phyloP scores from a whole-genome alignment of 2,113 vertebrate species.

The Albula goreensis region DNA sequence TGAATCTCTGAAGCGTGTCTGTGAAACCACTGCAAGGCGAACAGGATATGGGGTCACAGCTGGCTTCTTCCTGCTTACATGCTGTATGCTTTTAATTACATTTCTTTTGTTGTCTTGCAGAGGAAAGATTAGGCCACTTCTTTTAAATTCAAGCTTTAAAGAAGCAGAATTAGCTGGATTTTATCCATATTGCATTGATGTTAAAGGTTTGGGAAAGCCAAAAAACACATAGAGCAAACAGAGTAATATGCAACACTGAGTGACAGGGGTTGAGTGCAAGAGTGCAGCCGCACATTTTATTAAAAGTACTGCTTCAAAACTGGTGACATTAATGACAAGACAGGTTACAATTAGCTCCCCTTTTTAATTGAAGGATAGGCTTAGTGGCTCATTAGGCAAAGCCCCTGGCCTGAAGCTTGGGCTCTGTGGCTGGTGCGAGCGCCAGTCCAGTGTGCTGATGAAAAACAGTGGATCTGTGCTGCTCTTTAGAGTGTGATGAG shows the following conservation, averaged over 20 bases:
- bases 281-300: constrained; percentile 15
- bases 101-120: constrained; percentile 21
- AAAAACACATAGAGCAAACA: not conserved
- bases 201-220: not conserved
- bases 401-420: constrained; percentile 17
- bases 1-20: constrained; percentile 14
- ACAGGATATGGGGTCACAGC: constrained; percentile 7
- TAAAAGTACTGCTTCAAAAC: constrained; percentile 21
- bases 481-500: no score
- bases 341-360: constrained; percentile 30
- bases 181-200: not conserved
- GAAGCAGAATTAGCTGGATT: not conserved
- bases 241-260: not conserved
- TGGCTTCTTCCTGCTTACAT: not conserved
- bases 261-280: not conserved
- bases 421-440: constrained; percentile 5
- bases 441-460: constrained; percentile 3
- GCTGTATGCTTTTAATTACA: constrained; percentile 24
- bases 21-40: not conserved
- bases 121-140: constrained; percentile 5
- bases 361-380: constrained; percentile 29
- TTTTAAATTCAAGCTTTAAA: constrained; percentile 4
- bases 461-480: not conserved
- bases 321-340: constrained; percentile 12
- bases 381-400: constrained; percentile 25